Conservation (phyloP, 2,113 vertebrate genomes). For the Crotalus helleri region DNA sequence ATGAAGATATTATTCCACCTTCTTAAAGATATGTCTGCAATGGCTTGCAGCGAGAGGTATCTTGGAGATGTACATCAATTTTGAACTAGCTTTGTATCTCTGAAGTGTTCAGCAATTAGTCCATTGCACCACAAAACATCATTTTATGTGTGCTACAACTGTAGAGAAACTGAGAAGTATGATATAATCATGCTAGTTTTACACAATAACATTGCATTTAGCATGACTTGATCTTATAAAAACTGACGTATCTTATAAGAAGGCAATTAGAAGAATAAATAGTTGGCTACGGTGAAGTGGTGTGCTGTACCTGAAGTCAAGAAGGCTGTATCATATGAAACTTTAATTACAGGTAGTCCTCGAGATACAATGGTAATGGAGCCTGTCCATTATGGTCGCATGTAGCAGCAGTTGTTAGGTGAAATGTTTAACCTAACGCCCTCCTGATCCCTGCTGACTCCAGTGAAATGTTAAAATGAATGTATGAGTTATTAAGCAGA, state of each 20-base stretch:
- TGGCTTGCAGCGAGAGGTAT: neutral
- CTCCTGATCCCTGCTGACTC: too few species aligned
- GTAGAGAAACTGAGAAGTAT: neutral
- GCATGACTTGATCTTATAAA: neutral
- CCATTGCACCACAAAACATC: neutral
- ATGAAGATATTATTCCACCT: neutral
- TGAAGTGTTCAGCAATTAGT: neutral
- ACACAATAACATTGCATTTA: neutral
- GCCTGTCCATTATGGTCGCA: neutral
- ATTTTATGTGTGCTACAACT: neutral
- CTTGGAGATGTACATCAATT: neutral
- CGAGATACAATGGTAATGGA: neutral
- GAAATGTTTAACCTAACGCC: too few species aligned
- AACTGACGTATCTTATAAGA: neutral
- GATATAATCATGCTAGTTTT: neutral
- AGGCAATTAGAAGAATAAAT: accelerated
- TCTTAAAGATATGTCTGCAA: neutral
- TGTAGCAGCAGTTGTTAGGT: neutral
- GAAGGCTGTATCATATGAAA: neutral
- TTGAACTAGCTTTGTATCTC: neutral
- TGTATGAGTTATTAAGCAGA: too few species aligned
- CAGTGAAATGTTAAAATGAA: too few species aligned
- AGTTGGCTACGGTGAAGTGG: neutral
- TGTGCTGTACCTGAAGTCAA: neutral
- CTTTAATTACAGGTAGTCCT: neutral